Percentiles rank a stretch among this genome's conserved stretches.
Evolutionary conservation across 1,140 invertebrate genomes (phyloP).

Genomic region (Drosophila pseudoananassae): DNA sequence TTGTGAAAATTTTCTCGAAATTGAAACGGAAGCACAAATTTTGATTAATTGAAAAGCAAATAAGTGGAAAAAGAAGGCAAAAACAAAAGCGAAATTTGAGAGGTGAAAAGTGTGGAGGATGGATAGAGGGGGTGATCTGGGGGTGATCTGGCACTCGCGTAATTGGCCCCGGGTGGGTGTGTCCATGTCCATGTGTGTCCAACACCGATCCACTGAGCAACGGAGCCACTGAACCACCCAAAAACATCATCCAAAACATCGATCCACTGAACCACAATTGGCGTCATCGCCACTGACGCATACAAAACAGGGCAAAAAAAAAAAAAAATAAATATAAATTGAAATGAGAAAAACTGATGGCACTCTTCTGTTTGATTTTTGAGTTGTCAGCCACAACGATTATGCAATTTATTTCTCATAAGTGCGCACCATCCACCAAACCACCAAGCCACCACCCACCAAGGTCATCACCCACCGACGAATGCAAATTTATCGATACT

Average conservation of each 20-base stretch:
- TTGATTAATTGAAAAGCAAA: conserved; percentile 74
- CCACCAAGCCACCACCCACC: conserved; percentile 22
- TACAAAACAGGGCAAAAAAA: conserved; percentile 23
- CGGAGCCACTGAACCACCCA: conserved; percentile 2
- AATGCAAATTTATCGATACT: conserved; percentile 44
- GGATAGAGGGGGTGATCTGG: no score
- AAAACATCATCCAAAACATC: not conserved
- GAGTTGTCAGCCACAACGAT: conserved; percentile 66
- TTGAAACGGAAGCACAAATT: conserved; percentile 68
- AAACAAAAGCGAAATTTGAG: conserved; percentile 8
- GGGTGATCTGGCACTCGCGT: conserved; percentile 21
- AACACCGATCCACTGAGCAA: conserved; percentile 20
- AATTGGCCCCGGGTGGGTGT: conserved; percentile 48
- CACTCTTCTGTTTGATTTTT: conserved; percentile 46
- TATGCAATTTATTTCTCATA: conserved; percentile 64
- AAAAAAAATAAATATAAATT: conserved; percentile 17
- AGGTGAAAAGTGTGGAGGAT: no score
- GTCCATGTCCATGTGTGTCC: conserved; percentile 35
- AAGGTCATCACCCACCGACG: conserved; percentile 23
- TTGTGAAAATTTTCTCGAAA: conserved; percentile 29
- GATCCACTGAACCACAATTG: conserved; percentile 41
- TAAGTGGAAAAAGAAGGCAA: conserved; percentile 1
- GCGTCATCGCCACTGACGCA: conserved; percentile 72
- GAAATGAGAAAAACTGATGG: not conserved
- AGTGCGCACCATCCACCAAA: conserved; percentile 16